Base-by-base conservation (phyloP, 2,888 invertebrate species). In the Pristionchus mayeri region DNA sequence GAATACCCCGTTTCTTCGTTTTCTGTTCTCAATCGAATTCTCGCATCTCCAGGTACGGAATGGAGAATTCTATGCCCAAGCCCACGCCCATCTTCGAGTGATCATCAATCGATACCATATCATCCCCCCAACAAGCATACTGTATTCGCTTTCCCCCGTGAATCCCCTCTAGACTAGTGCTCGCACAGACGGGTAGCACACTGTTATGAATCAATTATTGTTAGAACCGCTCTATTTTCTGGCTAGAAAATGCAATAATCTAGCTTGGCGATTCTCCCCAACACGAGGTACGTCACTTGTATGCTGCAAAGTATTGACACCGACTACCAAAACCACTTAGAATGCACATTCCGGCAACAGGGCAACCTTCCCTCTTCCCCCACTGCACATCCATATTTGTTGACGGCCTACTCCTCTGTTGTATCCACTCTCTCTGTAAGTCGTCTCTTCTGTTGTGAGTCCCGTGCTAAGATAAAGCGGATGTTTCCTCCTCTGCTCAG, bases 21-120 rank as follows among this genome's bases (percentile, higher is more conserved):
- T 21, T 30, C n/a, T 11, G 75, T 75, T 30, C 11, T 3, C 11
- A 7, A 34, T 24, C 18, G 24, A 60, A 21, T 27, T 60, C 60
- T 21, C 60, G 9, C n/a, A n/a, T 37, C 7, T 63, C 37, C 27
- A 37, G 37, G 44, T 81, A 81, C 48, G 37, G 54, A 27, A 48
- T 81, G 57, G 81, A 81, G 21, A 81, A 63, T 13, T 44, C 40
- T 21, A 57, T 81, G 34, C 60, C 60, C 24, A 60, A 63, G 30
- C 63, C 81, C 11, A 81, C 63, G 3, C 81, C 81, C 27, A 81
- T 81, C 37, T 81, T 81, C 48, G 81, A 81, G 44, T 81, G 63
- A 81, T 0, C 24, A 11, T n/a, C 34, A n/a, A 24, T 18, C 11
- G 48, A 34, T 76, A 44, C 48, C 67, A 67, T 67, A 67, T 67